These are phyloP conservation scores for Pao palembangensis DNA, from an alignment of 2,113 vertebrate species.

Conservation along the genomic window DNA sequence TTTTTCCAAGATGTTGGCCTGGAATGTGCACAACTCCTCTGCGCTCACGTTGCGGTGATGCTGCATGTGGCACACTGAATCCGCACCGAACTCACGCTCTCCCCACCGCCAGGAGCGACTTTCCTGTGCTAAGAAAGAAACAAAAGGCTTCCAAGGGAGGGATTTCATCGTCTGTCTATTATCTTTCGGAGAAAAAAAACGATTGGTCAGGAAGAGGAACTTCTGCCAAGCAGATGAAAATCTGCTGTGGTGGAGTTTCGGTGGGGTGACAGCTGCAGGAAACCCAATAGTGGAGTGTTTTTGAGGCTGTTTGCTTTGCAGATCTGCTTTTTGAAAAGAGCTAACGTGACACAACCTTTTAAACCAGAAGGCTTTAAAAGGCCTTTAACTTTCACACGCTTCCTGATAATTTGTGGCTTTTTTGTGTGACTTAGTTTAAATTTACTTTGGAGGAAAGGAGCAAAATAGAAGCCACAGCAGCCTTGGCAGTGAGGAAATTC, in stretches of 20 bases:
- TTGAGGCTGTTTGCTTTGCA: slow-evolving; percentile 13
- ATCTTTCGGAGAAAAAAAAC: slow-evolving; percentile 47
- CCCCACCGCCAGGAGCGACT: slow-evolving; percentile 9
- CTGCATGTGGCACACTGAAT: slow-evolving; percentile 41
- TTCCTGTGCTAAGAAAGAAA: slow-evolving; percentile 26
- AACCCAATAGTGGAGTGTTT: slow-evolving; percentile 52
- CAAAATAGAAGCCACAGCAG: slow-evolving; percentile 31
- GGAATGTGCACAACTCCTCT: slow-evolving; percentile 44
- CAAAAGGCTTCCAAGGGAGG: slow-evolving; percentile 44
- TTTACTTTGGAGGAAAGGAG: slow-evolving; percentile 18
- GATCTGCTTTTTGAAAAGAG: background rate
- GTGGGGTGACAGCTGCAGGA: slow-evolving; percentile 70
- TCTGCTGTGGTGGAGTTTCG: slow-evolving; percentile 54
- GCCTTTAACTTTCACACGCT: slow-evolving; percentile 18
- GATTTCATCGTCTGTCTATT: slow-evolving; percentile 51
- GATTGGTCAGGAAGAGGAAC: slow-evolving; percentile 51
- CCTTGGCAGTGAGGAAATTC: slow-evolving; percentile 58
- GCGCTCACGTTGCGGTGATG: slow-evolving; percentile 24
- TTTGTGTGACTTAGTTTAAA: slow-evolving; percentile 9
- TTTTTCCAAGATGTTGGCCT: slow-evolving; percentile 19
- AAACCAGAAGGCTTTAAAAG: slow-evolving; percentile 11
- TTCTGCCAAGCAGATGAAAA: slow-evolving; percentile 64
- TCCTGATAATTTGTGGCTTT: slow-evolving; percentile 6
- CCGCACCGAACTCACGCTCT: background rate
- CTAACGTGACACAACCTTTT: background rate